Evolutionary conservation across 2,113 vertebrate species (phyloP).

Genomic region (Cercocebus atys): DNA sequence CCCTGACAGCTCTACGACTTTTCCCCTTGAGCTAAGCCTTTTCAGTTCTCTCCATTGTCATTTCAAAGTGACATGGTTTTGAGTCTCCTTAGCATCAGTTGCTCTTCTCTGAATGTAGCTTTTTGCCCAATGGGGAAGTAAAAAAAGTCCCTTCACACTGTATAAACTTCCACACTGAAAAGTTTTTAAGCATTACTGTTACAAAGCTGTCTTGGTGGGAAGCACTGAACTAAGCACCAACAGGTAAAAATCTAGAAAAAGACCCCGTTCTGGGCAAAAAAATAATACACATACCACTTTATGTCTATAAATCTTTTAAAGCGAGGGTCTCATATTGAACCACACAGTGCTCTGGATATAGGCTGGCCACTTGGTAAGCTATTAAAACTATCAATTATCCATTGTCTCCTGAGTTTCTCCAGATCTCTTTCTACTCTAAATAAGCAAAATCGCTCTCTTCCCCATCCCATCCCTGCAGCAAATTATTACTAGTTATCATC

Average conservation of each 20-base stretch:
- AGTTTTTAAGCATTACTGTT: neutral
- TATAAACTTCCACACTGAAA: neutral
- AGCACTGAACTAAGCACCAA: neutral
- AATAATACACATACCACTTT: neutral
- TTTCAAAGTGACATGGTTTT: neutral
- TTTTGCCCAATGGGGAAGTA: no score
- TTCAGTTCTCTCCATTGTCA: neutral
- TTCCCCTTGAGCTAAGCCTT: neutral
- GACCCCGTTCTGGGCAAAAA: neutral
- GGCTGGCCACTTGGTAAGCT: neutral
- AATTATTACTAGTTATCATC: neutral
- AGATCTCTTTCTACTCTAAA: neutral
- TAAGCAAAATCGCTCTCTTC: neutral
- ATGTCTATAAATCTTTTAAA: neutral
- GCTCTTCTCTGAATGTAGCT: neutral
- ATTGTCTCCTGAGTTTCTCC: neutral
- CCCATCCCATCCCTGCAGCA: neutral
- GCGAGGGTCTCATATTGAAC: neutral
- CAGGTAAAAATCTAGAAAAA: slow-evolving; percentile 33
- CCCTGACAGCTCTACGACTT: neutral
- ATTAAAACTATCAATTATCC: neutral
- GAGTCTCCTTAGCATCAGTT: neutral
- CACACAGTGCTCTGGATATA: neutral
- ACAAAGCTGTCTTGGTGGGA: slow-evolving; percentile 23
- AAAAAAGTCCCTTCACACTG: neutral